Conservation (phyloP, 2,113 vertebrate species). For the Micronycteris hirsuta region DNA sequence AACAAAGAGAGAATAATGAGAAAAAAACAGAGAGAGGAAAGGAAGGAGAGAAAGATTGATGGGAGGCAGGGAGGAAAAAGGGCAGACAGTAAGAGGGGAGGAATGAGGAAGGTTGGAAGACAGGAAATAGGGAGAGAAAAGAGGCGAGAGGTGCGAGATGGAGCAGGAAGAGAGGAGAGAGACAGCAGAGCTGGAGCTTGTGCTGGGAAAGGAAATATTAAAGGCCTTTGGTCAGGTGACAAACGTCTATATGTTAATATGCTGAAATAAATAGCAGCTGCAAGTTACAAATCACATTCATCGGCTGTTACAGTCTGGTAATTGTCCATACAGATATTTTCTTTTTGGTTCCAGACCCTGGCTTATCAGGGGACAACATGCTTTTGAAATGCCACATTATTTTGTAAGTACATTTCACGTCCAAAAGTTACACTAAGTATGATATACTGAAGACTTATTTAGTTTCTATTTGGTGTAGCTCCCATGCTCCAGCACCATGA, state of each 20-base stretch:
- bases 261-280: slow-evolving; percentile 55
- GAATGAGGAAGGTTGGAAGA: neutral
- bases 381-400: slow-evolving; percentile 70
- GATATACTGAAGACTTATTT: slow-evolving; percentile 49
- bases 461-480: neutral
- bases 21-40: neutral
- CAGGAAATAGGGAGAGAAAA: neutral
- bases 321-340: slow-evolving; percentile 63
- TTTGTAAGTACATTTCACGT: slow-evolving; percentile 68
- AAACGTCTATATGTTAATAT: slow-evolving; percentile 33
- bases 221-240: slow-evolving; percentile 38
- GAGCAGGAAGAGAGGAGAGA: neutral
- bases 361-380: slow-evolving; percentile 70
- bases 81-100: neutral
- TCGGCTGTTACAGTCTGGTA: slow-evolving; percentile 54
- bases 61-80: neutral
- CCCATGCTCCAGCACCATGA: neutral
- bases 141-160: neutral
- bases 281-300: slow-evolving; percentile 62
- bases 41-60: neutral
- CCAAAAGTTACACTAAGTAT: slow-evolving; percentile 60
- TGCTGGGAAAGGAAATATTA: neutral
- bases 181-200: neutral
- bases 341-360: slow-evolving; percentile 56
- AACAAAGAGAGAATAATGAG: neutral